Conservation (phyloP, 2,797 vertebrate species). For the Pangasius larnaudii region DNA sequence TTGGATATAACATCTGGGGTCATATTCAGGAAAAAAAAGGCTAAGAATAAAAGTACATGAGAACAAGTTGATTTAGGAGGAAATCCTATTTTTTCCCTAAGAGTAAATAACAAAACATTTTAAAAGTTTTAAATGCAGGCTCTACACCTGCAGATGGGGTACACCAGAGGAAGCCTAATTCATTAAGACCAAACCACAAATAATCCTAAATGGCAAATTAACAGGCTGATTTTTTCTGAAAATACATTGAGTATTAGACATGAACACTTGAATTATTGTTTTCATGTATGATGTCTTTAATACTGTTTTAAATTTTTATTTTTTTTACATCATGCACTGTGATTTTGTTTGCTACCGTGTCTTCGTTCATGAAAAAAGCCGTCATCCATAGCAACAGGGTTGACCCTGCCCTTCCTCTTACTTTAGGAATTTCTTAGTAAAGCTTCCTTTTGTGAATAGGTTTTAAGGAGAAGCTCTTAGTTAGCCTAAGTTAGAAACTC, state of each 20-base stretch:
- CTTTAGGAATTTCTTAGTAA: slow-evolving; percentile 3
- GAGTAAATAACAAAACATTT: not conserved
- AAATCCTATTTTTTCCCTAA: not conserved
- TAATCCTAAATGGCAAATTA: not conserved
- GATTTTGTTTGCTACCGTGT: not conserved
- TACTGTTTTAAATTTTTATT: not conserved
- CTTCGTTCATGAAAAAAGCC: not conserved
- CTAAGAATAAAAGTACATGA: not conserved
- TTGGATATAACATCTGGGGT: not conserved
- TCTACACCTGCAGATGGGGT: not conserved
- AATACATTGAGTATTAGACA: not conserved
- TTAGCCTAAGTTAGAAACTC: not conserved
- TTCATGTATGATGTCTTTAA: not conserved
- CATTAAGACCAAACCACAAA: not conserved
- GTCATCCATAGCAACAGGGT: not conserved
- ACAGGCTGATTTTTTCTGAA: not conserved
- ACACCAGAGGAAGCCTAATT: not conserved
- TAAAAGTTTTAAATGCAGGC: not conserved
- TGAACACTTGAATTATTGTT: not conserved
- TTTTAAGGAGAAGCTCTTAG: not conserved
- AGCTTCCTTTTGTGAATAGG: not conserved
- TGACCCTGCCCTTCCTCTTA: not conserved
- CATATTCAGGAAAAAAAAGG: not conserved
- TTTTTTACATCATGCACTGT: not conserved
- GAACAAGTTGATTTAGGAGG: not conserved